A percentile compares a stretch with the other conserved stretches of the same genome.
Evolutionary conservation across 2,797 vertebrate genomes (phyloP).

Genomic region (Sarcophilus harrisii): DNA sequence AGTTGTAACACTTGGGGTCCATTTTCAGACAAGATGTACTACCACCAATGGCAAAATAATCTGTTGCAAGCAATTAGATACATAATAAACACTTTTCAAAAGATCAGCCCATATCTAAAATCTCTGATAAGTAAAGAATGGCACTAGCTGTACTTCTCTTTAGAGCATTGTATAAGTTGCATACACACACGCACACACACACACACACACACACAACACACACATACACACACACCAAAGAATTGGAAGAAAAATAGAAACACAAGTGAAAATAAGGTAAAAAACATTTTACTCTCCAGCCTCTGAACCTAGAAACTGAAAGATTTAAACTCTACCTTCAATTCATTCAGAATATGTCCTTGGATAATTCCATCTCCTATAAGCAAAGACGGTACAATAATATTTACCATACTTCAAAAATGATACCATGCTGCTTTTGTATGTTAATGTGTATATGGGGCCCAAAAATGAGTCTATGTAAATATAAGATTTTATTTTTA

Average conservation of each 20-base stretch:
- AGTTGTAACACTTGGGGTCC: background rate
- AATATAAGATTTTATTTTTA: constrained; percentile 32
- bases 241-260: constrained; percentile 32
- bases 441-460: background rate
- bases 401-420: background rate
- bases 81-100: background rate
- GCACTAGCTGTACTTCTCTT: background rate
- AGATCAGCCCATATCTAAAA: background rate
- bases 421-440: no score
- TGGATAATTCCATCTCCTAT: constrained; percentile 24
- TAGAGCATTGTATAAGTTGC: background rate
- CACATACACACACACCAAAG: background rate
- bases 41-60: background rate
- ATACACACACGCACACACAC: background rate
- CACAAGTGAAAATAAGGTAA: background rate
- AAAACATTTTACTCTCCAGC: constrained; percentile 28
- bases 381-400: background rate
- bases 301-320: constrained; percentile 19
- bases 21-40: background rate
- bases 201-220: background rate
- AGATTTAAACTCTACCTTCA: constrained; percentile 26
- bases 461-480: constrained; percentile 2
- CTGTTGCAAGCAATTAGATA: background rate
- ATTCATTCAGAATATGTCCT: background rate
- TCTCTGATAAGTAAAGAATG: background rate